phyloP scores from a whole-genome alignment of 2,113 vertebrate genomes.

The Zosterops pallidus region DNA sequence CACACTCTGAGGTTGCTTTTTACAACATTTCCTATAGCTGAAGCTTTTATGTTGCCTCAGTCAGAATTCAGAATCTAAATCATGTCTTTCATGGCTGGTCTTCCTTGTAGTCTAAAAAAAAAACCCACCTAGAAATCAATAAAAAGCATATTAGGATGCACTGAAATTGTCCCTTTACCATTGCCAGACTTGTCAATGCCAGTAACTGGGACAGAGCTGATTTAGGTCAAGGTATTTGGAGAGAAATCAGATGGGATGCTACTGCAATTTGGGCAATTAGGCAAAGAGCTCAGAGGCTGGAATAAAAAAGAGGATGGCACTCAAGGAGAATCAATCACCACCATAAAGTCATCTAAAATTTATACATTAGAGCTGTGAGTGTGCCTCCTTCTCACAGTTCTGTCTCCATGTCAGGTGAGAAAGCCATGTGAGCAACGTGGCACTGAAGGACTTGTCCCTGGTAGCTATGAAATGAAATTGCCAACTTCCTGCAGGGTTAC shows the following conservation, averaged over 20 bases:
- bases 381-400: not conserved
- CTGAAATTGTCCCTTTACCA: not conserved
- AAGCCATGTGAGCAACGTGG: not conserved
- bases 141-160: not conserved
- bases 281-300: not conserved
- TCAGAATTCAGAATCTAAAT: not conserved
- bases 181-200: not conserved
- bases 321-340: not conserved
- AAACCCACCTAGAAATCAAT: not conserved
- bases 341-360: not conserved
- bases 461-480: not conserved
- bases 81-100: not conserved
- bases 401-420: not conserved
- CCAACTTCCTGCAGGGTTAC: not conserved
- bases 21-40: not conserved
- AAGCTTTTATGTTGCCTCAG: not conserved
- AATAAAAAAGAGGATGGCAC: not conserved
- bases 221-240: constrained; percentile 25
- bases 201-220: not conserved
- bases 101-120: not conserved
- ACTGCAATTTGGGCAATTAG: constrained; percentile 10
- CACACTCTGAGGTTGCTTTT: not conserved
- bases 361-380: not conserved
- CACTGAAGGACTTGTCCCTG: not conserved
- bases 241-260: constrained; percentile 8